Evolutionary conservation across 2,888 invertebrate species (phyloP).

Genomic region (Emmelina monodactyla): DNA sequence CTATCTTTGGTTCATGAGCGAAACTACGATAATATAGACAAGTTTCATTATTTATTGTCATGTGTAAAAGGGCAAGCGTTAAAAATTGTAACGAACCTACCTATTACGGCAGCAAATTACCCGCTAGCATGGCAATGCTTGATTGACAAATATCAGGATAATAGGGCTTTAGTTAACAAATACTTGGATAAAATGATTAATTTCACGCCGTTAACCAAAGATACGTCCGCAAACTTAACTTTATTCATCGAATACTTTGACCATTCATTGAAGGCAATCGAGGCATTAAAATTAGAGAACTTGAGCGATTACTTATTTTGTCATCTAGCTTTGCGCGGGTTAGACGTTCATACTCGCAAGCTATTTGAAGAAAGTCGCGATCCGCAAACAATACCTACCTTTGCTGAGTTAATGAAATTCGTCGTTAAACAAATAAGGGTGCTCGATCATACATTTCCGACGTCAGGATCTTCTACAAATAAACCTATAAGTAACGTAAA

Average conservation of each 20-base stretch:
- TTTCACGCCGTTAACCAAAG: constrained; percentile 4
- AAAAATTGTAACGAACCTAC: constrained; percentile 2
- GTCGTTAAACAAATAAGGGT: neutral
- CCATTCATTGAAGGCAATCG: neutral
- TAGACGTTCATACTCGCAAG: neutral
- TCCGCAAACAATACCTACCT: neutral
- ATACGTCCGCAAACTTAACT: neutral
- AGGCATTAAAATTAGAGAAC: constrained; percentile 4
- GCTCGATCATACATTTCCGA: neutral
- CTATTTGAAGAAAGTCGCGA: neutral
- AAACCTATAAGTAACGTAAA: neutral
- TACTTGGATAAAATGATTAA: constrained; percentile 6
- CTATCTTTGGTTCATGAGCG: constrained; percentile 2
- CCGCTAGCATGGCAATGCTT: constrained; percentile 2
- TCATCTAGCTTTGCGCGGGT: constrained; percentile 2
- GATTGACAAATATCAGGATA: constrained; percentile 5
- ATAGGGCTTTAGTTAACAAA: constrained; percentile 2
- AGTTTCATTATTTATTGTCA: constrained; percentile 7
- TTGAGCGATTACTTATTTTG: constrained; percentile 2
- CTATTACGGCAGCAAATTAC: constrained; percentile 5
- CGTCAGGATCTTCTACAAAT: neutral
- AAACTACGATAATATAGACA: constrained; percentile 1
- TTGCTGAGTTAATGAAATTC: neutral
- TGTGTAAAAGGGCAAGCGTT: constrained; percentile 4
- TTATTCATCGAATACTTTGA: constrained; percentile 2